Conservation (phyloP, 2,888 invertebrate genomes). For the Hypomecis punctinalis region DNA sequence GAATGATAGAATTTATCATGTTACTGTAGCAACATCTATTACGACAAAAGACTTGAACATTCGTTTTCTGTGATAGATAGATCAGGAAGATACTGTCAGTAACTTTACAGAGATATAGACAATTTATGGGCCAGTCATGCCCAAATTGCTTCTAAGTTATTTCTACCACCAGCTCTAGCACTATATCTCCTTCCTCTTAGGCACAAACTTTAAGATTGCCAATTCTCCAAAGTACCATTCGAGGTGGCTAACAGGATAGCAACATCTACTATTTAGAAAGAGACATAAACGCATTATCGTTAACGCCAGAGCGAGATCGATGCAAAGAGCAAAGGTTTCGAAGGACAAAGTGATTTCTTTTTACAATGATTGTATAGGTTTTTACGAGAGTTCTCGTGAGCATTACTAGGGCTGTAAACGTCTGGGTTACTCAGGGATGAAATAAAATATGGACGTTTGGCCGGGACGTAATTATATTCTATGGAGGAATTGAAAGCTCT, state of each 20-base stretch:
- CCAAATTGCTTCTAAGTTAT: too few relatives aligned
- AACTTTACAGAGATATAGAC: too few relatives aligned
- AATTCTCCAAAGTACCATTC: conserved; percentile 15
- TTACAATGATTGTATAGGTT: conserved; percentile 25
- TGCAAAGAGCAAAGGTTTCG: conserved; percentile 23
- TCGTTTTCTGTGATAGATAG: too few relatives aligned
- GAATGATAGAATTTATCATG: too few relatives aligned
- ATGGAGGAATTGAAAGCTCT: not conserved
- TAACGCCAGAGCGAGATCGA: conserved; percentile 21
- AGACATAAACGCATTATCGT: conserved; percentile 23
- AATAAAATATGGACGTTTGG: not conserved
- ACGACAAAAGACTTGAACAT: too few relatives aligned
- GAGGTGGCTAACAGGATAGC: conserved; percentile 36
- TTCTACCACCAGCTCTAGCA: conserved; percentile 2
- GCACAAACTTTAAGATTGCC: conserved; percentile 22
- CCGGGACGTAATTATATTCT: not conserved
- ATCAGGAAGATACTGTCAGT: too few relatives aligned
- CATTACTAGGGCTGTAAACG: conserved; percentile 11
- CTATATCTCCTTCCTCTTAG: conserved; percentile 3
- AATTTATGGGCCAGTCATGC: too few relatives aligned
- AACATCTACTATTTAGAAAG: conserved; percentile 37
- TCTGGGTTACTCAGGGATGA: conserved; percentile 11
- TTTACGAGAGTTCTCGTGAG: conserved; percentile 14
- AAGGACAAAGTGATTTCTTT: conserved; percentile 26
- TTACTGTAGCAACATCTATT: too few relatives aligned